A percentile compares a stretch with the other conserved stretches of the same genome.
phyloP scores from a whole-genome alignment of 2,888 invertebrate species.

The Amblyteles armatorius region DNA sequence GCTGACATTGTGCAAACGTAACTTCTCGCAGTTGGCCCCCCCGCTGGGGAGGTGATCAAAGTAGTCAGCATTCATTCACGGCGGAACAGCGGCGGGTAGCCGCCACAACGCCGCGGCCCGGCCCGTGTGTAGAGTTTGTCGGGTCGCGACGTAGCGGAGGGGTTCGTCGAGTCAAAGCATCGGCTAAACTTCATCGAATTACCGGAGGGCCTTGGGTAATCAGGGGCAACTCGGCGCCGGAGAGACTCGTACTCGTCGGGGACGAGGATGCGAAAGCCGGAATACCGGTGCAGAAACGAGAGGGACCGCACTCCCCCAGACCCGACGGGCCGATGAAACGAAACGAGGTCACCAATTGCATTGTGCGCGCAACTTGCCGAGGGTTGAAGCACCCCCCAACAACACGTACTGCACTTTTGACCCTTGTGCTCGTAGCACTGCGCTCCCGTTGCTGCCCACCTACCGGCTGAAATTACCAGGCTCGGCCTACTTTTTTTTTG shows the following conservation, averaged over 20 bases:
- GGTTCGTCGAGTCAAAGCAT: constrained; percentile 73
- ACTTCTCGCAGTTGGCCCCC: constrained; percentile 50
- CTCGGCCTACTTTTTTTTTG: constrained; percentile 61
- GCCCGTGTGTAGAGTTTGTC: constrained; percentile 10
- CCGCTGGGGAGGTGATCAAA: constrained; percentile 37
- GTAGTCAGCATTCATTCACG: constrained; percentile 61
- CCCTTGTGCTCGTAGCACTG: constrained; percentile 55
- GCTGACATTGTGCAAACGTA: constrained; percentile 70
- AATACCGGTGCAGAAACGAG: constrained; percentile 28
- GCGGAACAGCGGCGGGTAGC: constrained; percentile 31
- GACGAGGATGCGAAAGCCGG: constrained; percentile 15
- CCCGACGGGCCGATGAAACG: constrained; percentile 68
- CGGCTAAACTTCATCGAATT: constrained; percentile 73
- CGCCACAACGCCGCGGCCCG: background rate
- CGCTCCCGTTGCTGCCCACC: constrained; percentile 44
- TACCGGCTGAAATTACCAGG: constrained; percentile 61
- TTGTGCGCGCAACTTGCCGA: constrained; percentile 71
- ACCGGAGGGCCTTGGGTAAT: constrained; percentile 67
- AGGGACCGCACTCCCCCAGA: background rate
- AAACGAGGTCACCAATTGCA: constrained; percentile 75
- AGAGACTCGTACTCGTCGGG: constrained; percentile 7
- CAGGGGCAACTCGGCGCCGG: constrained; percentile 50
- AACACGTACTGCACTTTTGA: constrained; percentile 69
- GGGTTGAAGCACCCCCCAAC: constrained; percentile 64
- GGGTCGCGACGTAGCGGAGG: constrained; percentile 43